These are phyloP conservation scores for Aspiorhynchus laticeps DNA, from an alignment of 2,113 vertebrate species.

Conservation along the genomic window DNA sequence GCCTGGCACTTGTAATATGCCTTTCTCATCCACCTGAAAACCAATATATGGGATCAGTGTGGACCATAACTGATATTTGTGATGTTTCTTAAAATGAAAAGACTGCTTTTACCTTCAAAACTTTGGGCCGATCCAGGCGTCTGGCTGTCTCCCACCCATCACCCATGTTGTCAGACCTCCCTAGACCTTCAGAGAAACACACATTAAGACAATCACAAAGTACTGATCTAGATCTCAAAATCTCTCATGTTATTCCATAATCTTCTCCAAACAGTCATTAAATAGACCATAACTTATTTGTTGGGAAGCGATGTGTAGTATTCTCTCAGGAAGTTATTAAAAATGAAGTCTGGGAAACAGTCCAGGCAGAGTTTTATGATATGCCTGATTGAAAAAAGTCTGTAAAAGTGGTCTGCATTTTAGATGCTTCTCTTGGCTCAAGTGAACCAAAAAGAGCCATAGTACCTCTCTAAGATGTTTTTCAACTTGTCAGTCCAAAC, in stretches of 20 bases:
- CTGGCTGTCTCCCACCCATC: constrained; percentile 86
- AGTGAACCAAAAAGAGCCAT: background rate
- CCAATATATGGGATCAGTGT: background rate
- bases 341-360: background rate
- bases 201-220: background rate
- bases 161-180: constrained; percentile 74
- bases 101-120: constrained; percentile 72
- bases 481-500: background rate
- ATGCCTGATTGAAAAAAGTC: background rate
- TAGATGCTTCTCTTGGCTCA: background rate
- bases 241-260: background rate
- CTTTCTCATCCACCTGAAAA: constrained; percentile 70
- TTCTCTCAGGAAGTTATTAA: background rate
- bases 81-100: constrained; percentile 1
- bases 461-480: background rate
- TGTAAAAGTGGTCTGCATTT: background rate
- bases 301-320: background rate
- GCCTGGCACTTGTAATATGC: constrained; percentile 75
- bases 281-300: constrained; percentile 23
- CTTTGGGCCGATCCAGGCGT: constrained; percentile 77
- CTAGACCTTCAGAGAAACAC: constrained; percentile 67
- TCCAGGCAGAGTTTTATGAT: background rate
- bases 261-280: constrained; percentile 5
- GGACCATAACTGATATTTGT: background rate
- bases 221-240: background rate